phyloP scores from a whole-genome alignment of 2,888 invertebrate genomes.

The Hyppa rectilinea region DNA sequence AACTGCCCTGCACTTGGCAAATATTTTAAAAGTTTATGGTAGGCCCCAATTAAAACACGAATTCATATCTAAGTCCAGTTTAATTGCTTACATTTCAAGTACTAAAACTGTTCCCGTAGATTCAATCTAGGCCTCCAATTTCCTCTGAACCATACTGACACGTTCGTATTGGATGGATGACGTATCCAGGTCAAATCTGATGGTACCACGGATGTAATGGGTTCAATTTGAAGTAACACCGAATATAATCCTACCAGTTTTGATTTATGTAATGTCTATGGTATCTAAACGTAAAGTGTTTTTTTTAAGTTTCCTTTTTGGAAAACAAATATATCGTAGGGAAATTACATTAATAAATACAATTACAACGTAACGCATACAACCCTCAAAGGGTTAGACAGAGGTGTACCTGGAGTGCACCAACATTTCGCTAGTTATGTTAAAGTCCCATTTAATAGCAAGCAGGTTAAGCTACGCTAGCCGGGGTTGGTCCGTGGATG shows the following conservation, averaged over 20 bases:
- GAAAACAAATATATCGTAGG: too few relatives aligned
- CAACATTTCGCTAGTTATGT: too few relatives aligned
- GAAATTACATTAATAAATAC: too few relatives aligned
- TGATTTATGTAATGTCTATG: neutral
- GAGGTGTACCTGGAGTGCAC: too few relatives aligned
- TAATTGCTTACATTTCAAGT: slow-evolving; percentile 31
- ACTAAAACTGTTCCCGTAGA: slow-evolving; percentile 39
- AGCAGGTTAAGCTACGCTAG: too few relatives aligned
- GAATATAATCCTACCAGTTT: neutral
- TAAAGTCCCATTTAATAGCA: too few relatives aligned
- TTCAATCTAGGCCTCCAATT: slow-evolving; percentile 58
- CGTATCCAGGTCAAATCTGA: slow-evolving; percentile 56
- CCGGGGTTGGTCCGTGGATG: too few relatives aligned
- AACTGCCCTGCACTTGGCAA: too few relatives aligned
- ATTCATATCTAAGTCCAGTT: neutral
- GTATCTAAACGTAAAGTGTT: neutral
- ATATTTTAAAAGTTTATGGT: too few relatives aligned
- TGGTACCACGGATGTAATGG: slow-evolving; percentile 15
- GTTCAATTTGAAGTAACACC: neutral
- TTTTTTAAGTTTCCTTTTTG: neutral
- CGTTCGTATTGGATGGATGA: slow-evolving; percentile 44
- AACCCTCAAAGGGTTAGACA: too few relatives aligned
- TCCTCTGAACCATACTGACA: slow-evolving; percentile 44
- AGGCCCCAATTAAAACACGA: slow-evolving; percentile 20
- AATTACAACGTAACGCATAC: too few relatives aligned